Conservation (phyloP, 2,888 invertebrate genomes). For the Phyto melanocephala region DNA sequence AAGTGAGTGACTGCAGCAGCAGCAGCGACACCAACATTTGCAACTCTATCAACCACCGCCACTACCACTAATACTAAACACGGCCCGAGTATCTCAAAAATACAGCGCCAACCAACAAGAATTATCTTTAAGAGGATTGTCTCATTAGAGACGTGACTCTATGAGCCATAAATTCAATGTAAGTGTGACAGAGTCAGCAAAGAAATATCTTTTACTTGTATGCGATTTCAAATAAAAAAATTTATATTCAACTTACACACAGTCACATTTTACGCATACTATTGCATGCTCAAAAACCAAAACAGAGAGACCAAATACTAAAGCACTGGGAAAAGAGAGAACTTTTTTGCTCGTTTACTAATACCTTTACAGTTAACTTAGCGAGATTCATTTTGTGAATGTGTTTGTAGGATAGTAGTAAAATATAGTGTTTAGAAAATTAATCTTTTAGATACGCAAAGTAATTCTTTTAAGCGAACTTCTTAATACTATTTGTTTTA, state of each 20-base stretch:
- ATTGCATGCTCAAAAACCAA: constrained; percentile 10
- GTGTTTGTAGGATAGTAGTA: constrained; percentile 6
- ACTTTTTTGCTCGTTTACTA: background rate
- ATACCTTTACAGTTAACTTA: background rate
- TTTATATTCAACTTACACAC: constrained; percentile 17
- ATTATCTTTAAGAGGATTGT: constrained; percentile 61
- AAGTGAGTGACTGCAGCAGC: constrained; percentile 26
- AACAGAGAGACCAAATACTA: constrained; percentile 39
- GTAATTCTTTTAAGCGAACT: constrained; percentile 21
- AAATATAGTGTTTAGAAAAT: background rate
- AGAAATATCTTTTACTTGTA: background rate
- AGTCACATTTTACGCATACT: constrained; percentile 9
- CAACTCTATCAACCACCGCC: constrained; percentile 33
- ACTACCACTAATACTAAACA: background rate
- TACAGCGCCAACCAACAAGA: constrained; percentile 10
- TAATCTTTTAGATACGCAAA: constrained; percentile 39
- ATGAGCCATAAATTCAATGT: constrained; percentile 19
- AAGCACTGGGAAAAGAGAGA: background rate
- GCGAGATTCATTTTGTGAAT: constrained; percentile 13
- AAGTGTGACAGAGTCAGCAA: constrained; percentile 56
- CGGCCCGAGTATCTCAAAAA: constrained; percentile 38
- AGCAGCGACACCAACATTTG: constrained; percentile 49
- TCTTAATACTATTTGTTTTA: background rate
- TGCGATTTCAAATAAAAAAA: background rate
- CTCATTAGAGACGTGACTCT: constrained; percentile 51